Percentiles rank a stretch among this genome's conserved stretches.
phyloP scores from a whole-genome alignment of 2,888 invertebrate species.

The Synergus laeviventris region DNA sequence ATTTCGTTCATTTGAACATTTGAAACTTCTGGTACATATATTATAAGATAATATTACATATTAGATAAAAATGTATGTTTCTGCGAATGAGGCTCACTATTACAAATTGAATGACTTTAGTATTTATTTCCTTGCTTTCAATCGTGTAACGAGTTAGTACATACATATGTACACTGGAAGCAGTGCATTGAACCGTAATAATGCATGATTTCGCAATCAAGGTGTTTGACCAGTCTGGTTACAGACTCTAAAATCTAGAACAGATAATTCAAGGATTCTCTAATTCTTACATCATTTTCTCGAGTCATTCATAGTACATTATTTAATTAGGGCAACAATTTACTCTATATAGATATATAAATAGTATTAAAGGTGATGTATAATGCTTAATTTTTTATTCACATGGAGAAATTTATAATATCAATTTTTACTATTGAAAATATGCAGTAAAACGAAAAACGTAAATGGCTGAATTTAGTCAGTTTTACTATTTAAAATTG shows the following conservation, averaged over 20 bases:
- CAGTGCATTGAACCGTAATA: slow-evolving; percentile 7
- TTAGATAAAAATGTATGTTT: no score
- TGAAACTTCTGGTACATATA: no score
- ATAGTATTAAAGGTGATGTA: neutral
- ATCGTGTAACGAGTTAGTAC: neutral
- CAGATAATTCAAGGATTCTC: slow-evolving; percentile 2
- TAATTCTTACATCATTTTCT: slow-evolving; percentile 3
- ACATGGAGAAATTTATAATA: no score
- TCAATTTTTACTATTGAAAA: no score
- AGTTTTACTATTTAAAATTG: no score
- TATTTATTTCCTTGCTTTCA: neutral
- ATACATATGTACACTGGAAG: neutral
- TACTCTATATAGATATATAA: neutral
- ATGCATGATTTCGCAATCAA: neutral
- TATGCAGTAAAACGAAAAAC: no score
- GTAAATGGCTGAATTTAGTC: no score
- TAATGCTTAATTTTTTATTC: no score
- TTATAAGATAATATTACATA: no score
- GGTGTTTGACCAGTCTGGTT: neutral
- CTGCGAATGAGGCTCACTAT: no score
- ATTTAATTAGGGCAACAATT: slow-evolving; percentile 7
- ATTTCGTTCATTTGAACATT: no score
- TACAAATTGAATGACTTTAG: no score
- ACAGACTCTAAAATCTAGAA: neutral
- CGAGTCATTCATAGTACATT: neutral